Conservation (phyloP, 2,888 invertebrate genomes). For the Venusia cambrica region DNA sequence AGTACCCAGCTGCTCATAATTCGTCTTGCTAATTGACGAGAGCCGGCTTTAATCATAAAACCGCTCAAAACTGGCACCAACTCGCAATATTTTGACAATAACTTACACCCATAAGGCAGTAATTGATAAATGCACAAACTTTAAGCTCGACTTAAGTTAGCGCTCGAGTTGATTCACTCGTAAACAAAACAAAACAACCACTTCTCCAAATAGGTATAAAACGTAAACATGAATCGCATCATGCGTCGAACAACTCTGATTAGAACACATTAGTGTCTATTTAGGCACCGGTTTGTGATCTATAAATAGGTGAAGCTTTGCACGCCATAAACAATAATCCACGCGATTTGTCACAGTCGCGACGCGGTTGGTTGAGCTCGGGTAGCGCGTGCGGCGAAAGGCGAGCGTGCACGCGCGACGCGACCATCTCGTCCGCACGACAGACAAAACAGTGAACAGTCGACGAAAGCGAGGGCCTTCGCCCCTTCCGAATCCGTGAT, state of each 20-base stretch:
- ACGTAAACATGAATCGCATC: slow-evolving; percentile 60
- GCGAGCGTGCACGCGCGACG: slow-evolving; percentile 69
- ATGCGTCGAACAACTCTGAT: slow-evolving; percentile 54
- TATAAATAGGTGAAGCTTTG: slow-evolving; percentile 63
- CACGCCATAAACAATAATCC: slow-evolving; percentile 66
- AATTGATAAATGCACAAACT: slow-evolving; percentile 32
- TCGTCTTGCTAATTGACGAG: slow-evolving; percentile 15
- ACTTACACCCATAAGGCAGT: slow-evolving; percentile 24
- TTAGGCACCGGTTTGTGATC: slow-evolving; percentile 26
- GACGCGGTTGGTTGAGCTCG: slow-evolving; percentile 36
- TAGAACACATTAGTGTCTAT: slow-evolving; percentile 34
- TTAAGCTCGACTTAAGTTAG: slow-evolving; percentile 51
- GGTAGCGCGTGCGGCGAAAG: slow-evolving; percentile 48
- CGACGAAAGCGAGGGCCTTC: slow-evolving; percentile 69
- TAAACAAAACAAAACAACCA: slow-evolving; percentile 65
- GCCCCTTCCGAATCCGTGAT: slow-evolving; percentile 76
- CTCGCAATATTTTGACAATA: slow-evolving; percentile 15
- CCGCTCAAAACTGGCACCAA: slow-evolving; percentile 17
- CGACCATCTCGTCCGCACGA: slow-evolving; percentile 69
- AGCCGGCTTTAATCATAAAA: slow-evolving; percentile 19
- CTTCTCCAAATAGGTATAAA: slow-evolving; percentile 54
- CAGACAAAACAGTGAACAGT: slow-evolving; percentile 61
- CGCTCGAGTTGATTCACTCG: slow-evolving; percentile 60
- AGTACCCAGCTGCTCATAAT: slow-evolving; percentile 21
- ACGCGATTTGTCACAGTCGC: slow-evolving; percentile 60